These are phyloP conservation scores for Seriola quinqueradiata DNA, from an alignment of 2,113 vertebrate species.

Conservation along the genomic window DNA sequence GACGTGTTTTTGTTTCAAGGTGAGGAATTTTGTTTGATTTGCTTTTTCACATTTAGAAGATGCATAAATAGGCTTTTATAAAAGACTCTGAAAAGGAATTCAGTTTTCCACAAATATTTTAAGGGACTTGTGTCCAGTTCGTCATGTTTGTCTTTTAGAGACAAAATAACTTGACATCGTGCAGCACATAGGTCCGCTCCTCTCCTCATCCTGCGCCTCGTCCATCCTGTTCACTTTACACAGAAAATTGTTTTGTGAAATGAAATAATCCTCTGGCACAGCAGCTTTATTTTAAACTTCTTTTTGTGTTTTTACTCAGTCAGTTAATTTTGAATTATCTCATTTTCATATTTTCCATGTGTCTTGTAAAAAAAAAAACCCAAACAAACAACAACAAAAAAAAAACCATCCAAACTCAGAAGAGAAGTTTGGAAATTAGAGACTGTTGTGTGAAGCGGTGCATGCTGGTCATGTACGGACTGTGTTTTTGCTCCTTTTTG, in stretches of 20 bases:
- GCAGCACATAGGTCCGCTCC: conserved; percentile 2
- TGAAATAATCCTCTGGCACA: conserved; percentile 14
- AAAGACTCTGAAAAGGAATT: conserved; percentile 43
- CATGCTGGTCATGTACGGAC: conserved; percentile 95
- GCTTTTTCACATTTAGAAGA: conserved; percentile 16
- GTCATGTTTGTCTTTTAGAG: conserved; percentile 23
- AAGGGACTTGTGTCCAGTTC: conserved; percentile 32
- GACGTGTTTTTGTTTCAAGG: conserved; percentile 70
- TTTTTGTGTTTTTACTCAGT: conserved; percentile 15
- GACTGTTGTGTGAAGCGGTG: conserved; percentile 89
- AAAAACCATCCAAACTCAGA: conserved; percentile 75
- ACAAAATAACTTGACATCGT: conserved; percentile 9
- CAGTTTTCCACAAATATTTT: conserved; percentile 17
- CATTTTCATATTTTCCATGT: conserved; percentile 88
- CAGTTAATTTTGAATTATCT: conserved; percentile 71
- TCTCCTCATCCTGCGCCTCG: conserved; percentile 20
- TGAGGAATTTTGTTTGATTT: conserved; percentile 43
- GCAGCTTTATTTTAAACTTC: conserved; percentile 20
- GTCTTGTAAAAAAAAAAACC: conserved; percentile 82
- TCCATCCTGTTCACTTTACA: conserved; percentile 22
- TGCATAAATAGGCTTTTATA: background rate
- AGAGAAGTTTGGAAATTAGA: conserved; percentile 55
- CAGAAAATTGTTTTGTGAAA: conserved; percentile 29
- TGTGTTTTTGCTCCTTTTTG: conserved; percentile 76
- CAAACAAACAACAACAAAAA: conserved; percentile 48